Evolutionary conservation across 2,797 vertebrate species (phyloP), one percentile per base, ranked within the genome.

Genomic region (Buceros bicornis): DNA sequence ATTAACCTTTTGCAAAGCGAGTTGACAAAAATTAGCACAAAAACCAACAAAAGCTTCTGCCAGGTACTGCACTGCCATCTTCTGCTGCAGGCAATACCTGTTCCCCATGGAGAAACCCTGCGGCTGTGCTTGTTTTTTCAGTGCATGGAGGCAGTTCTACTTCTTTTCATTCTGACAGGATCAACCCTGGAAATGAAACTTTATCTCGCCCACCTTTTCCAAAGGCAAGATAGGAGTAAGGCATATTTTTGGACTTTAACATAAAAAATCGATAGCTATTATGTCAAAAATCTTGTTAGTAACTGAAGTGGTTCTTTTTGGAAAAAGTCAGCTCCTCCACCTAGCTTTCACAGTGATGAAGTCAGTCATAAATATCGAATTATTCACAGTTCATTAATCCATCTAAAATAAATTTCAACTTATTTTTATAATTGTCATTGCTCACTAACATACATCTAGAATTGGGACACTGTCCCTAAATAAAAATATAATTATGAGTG

Each of bases 11-110:
- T 65, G 24, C 40, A 82, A 78, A 84, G 48, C 47, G 29, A 79
- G 29, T 56, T 91, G 87, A 64, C 50, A 77, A 88, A 90, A 91
- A 86, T 82, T 81, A 88, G 50, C 54, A 90, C 43, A 42, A 83
- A 91, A 70, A 28, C 20, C 33, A 81, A 56, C 1, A 42, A 93
- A 89, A 83, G 33, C 29, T 58, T 90, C 81, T 89, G 58, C 40
- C 43, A 19, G 17, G 14, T 50, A 80, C 70, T 72, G 62, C 40
- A 51, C 31, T 84, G 81, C 78, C 88, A 79, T 77, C 54, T 83
- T 87, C 45, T 93, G 56, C 88, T 92, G 43, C 40, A 76, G 92
- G 78, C 71, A 84, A 85, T 85, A 76, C 25, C 33, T 77, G 16
- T 50, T 90, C 51, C 62, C 91, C 24, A 60, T 7, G 25, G 74